phyloP scores from a whole-genome alignment of 2,888 invertebrate species.

The Sclerodermus sp. region DNA sequence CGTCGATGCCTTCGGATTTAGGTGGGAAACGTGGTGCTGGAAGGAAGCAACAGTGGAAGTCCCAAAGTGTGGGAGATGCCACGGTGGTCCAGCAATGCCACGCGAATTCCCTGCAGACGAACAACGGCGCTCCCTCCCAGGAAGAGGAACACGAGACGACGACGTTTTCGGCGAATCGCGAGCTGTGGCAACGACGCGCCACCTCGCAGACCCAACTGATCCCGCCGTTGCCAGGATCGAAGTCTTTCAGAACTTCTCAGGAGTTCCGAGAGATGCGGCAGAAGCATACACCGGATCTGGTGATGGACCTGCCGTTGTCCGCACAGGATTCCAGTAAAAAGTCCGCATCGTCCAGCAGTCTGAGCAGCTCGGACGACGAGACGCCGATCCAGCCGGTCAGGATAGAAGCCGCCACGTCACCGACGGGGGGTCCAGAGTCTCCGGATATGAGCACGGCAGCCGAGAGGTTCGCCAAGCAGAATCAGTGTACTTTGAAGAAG shows the following conservation, averaged over 20 bases:
- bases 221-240: conserved; percentile 46
- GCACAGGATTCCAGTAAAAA: conserved; percentile 47
- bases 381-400: conserved; percentile 43
- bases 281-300: conserved; percentile 76
- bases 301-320: conserved; percentile 76
- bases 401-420: conserved; percentile 51
- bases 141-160: conserved; percentile 38
- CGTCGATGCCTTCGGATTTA: conserved; percentile 24
- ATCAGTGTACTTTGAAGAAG: conserved; percentile 77
- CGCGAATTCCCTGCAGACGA: conserved; percentile 23
- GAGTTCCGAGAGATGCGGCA: conserved; percentile 59
- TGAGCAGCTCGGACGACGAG: conserved; percentile 53
- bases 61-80: conserved; percentile 59
- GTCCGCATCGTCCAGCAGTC: conserved; percentile 50
- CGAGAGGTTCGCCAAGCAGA: conserved; percentile 77
- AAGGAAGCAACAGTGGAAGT: conserved; percentile 56
- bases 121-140: conserved; percentile 17
- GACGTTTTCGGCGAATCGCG: conserved; percentile 61
- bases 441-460: conserved; percentile 74
- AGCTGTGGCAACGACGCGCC: conserved; percentile 66
- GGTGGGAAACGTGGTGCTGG: conserved; percentile 34
- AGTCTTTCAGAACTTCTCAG: conserved; percentile 54
- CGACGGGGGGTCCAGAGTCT: conserved; percentile 60
- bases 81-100: conserved; percentile 17
- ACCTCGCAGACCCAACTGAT: conserved; percentile 60